Percentiles rank a stretch among this genome's conserved stretches.
phyloP scores from a whole-genome alignment of 2,113 vertebrate genomes.

The Lipophrys pholis region DNA sequence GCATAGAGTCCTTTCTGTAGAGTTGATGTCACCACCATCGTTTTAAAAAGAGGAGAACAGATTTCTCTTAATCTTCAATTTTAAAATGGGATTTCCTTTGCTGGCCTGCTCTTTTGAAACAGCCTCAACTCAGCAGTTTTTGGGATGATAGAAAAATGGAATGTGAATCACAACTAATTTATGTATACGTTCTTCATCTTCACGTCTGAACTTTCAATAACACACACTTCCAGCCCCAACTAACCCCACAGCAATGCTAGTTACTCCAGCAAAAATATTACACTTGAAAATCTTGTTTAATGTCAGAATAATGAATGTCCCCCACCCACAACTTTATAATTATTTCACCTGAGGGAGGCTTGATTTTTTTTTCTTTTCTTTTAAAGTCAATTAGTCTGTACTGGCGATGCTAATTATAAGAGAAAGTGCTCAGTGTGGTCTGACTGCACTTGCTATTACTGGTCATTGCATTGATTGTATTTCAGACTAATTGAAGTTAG shows the following conservation, averaged over 20 bases:
- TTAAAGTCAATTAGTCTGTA: constrained; percentile 47
- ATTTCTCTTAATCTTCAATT: constrained; percentile 30
- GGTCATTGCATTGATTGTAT: constrained; percentile 49
- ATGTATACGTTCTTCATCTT: background rate
- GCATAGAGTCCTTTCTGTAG: constrained; percentile 26
- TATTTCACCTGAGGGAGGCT: constrained; percentile 28
- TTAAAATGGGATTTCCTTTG: constrained; percentile 49
- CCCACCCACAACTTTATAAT: constrained; percentile 13
- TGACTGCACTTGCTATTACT: constrained; percentile 27
- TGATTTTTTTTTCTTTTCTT: constrained; percentile 41
- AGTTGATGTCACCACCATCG: constrained; percentile 1
- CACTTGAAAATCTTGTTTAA: constrained; percentile 1
- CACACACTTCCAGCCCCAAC: background rate
- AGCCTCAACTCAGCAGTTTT: constrained; percentile 13
- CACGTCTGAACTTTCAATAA: background rate
- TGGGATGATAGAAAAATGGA: constrained; percentile 10
- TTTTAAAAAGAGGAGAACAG: constrained; percentile 21
- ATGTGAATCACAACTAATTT: background rate
- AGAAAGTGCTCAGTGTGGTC: constrained; percentile 33
- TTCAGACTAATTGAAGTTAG: constrained; percentile 34
- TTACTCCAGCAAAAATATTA: constrained; percentile 6
- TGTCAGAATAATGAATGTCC: background rate
- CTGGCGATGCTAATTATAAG: constrained; percentile 45
- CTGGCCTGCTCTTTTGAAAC: constrained; percentile 37
- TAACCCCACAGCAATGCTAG: background rate